A percentile compares a stretch with the other conserved stretches of the same genome.
These are phyloP conservation scores for Gavia stellata DNA, from an alignment of 2,113 vertebrate species.

Conservation along the genomic window DNA sequence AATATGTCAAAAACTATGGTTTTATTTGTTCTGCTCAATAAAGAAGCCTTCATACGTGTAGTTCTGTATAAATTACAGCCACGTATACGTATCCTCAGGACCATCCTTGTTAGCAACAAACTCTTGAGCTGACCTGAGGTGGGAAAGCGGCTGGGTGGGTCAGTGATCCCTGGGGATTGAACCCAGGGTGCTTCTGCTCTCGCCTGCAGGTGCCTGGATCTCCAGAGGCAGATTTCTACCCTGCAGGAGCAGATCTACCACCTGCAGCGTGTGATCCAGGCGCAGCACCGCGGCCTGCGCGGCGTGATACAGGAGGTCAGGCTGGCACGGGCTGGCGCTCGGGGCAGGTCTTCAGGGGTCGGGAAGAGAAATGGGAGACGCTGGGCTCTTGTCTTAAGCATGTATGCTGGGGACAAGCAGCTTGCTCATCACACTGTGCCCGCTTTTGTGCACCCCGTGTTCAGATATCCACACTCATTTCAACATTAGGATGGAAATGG, in stretches of 20 bases:
- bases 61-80: background rate
- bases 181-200: background rate
- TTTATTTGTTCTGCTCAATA: background rate
- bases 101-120: no score
- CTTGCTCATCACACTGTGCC: rapidly evolving
- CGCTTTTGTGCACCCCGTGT: rapidly evolving
- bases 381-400: background rate
- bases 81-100: rapidly evolving
- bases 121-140: background rate
- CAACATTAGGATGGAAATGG: background rate
- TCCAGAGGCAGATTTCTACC: conserved; percentile 49
- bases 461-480: rapidly evolving
- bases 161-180: background rate
- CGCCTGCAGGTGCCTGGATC: conserved; percentile 10
- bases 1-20: background rate
- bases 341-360: background rate
- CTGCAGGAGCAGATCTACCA: conserved; percentile 69
- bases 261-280: conserved; percentile 64
- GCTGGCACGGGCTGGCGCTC: background rate
- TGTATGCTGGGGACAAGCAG: background rate
- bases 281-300: conserved; percentile 61
- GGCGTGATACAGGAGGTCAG: conserved; percentile 71
- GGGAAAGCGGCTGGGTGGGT: background rate
- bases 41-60: background rate
- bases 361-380: background rate